phyloP scores from a whole-genome alignment of 2,113 vertebrate species.

The Xiphophorus maculatus region DNA sequence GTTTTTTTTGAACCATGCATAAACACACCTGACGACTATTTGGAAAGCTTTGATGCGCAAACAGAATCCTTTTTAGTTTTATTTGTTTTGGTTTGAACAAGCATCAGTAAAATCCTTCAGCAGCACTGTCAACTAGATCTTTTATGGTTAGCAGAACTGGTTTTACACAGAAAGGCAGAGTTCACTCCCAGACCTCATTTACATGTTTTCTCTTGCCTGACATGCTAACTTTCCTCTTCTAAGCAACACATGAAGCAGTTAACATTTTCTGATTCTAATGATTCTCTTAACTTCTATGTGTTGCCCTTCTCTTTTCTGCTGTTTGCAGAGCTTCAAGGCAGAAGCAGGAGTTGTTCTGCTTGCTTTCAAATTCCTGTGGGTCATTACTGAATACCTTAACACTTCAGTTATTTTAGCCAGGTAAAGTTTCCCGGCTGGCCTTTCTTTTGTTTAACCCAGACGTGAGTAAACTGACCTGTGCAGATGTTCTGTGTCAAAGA shows the following conservation, averaged over 20 bases:
- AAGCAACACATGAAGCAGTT: neutral
- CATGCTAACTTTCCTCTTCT: neutral
- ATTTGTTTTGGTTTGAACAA: constrained; percentile 1
- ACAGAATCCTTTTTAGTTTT: neutral
- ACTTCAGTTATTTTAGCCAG: constrained; percentile 10
- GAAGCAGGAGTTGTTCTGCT: neutral
- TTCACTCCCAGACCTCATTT: neutral
- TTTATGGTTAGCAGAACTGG: neutral
- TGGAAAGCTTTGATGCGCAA: constrained; percentile 8
- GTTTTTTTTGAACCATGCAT: neutral
- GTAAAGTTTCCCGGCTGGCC: constrained; percentile 11
- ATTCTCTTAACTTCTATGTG: neutral
- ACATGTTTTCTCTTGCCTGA: neutral
- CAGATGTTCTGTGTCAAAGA: constrained; percentile 52
- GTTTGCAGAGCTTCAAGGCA: neutral
- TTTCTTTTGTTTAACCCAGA: neutral
- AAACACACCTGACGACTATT: constrained; percentile 1
- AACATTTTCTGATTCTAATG: neutral
- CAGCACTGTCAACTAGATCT: neutral
- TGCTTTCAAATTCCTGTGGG: constrained; percentile 15
- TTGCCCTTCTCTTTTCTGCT: neutral
- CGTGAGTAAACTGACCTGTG: constrained; percentile 29
- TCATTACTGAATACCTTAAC: constrained; percentile 20
- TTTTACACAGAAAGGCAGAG: constrained; percentile 9
- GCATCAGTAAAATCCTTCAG: neutral